A percentile compares a stretch with the other conserved stretches of the same genome.
phyloP scores from a whole-genome alignment of 2,888 invertebrate species.

The Parascotia fuliginaria region DNA sequence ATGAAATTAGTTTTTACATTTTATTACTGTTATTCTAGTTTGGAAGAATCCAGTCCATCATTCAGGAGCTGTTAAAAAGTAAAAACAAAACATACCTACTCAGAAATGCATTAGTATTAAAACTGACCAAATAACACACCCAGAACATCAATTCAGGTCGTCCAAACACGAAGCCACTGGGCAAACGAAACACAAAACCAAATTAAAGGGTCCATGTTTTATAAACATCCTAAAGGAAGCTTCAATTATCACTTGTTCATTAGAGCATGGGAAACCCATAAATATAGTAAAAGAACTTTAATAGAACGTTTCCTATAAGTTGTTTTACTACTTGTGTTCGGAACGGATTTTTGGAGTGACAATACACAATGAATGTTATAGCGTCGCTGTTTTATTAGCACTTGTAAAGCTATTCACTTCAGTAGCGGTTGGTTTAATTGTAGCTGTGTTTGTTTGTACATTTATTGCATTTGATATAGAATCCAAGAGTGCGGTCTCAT shows the following conservation, averaged over 20 bases:
- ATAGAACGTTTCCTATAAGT: conserved; percentile 45
- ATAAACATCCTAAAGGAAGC: conserved; percentile 58
- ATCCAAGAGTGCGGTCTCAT: no score
- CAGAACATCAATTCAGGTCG: conserved; percentile 22
- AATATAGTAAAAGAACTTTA: conserved; percentile 54
- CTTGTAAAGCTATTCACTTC: conserved; percentile 2
- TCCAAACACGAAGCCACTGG: conserved; percentile 27
- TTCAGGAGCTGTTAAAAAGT: no score
- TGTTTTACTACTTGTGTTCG: conserved; percentile 15
- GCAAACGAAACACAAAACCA: conserved; percentile 44
- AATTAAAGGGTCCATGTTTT: conserved; percentile 51
- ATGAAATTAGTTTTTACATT: no score
- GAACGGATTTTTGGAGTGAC: conserved; percentile 3
- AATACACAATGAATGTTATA: background rate
- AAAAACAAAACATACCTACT: background rate
- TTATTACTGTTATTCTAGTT: no score
- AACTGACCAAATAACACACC: background rate
- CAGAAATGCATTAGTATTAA: background rate
- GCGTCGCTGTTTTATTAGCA: conserved; percentile 3
- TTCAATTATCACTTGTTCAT: conserved; percentile 70
- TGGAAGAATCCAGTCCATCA: no score
- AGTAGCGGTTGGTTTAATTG: background rate
- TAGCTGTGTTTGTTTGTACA: background rate
- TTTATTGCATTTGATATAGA: background rate
- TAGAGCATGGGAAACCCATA: conserved; percentile 64